Conservation (phyloP, 2,113 vertebrate species). For the Nestor notabilis region DNA sequence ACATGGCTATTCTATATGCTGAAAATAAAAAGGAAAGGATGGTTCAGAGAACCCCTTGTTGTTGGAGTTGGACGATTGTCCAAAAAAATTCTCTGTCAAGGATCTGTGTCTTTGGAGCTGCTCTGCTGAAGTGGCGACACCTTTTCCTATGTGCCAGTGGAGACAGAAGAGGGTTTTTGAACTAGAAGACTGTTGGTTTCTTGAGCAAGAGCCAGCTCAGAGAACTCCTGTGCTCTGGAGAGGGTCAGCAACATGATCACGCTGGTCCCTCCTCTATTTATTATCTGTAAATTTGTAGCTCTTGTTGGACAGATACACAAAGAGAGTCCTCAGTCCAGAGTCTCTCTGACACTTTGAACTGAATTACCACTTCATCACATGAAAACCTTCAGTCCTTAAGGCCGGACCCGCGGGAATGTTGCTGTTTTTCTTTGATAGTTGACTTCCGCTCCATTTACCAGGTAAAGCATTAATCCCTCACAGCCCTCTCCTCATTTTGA, state of each 20-base stretch:
- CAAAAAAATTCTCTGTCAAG: background rate
- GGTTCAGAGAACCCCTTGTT: background rate
- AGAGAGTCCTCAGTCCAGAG: background rate
- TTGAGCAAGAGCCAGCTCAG: background rate
- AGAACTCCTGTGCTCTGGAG: background rate
- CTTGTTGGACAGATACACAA: background rate
- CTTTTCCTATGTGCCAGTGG: background rate
- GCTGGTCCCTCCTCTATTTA: background rate
- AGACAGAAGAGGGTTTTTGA: background rate
- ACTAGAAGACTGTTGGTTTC: background rate
- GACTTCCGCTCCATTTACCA: conserved; percentile 56
- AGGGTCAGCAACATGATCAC: background rate
- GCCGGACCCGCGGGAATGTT: background rate
- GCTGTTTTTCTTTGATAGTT: conserved; percentile 55
- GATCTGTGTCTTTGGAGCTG: background rate
- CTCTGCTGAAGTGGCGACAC: background rate
- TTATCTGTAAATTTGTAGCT: conserved; percentile 3
- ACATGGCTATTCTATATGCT: background rate
- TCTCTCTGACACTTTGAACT: conserved; percentile 33
- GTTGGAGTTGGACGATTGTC: background rate
- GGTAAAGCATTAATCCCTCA: conserved; percentile 49
- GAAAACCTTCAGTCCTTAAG: conserved; percentile 27
- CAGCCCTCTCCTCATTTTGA: conserved; percentile 26
- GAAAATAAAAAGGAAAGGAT: background rate
- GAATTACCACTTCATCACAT: conserved; percentile 60